Evolutionary conservation across 2,113 vertebrate genomes (phyloP).

Genomic region (Orthonyx spaldingii): DNA sequence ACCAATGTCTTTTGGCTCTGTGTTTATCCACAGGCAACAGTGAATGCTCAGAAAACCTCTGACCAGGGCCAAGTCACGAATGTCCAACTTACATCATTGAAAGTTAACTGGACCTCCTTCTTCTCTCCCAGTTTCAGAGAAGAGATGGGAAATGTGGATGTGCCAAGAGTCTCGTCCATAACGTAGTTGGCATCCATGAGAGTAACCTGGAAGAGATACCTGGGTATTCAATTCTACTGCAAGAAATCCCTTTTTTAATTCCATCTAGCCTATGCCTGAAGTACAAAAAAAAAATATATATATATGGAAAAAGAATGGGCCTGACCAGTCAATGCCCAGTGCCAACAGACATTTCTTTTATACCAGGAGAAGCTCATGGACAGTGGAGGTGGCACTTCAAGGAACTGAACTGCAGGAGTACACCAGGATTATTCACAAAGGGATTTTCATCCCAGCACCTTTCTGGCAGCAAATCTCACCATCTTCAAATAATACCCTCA

Average conservation of each 20-base stretch:
- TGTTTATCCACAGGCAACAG: not conserved
- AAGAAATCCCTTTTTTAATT: not conserved
- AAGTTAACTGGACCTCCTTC: slow-evolving; percentile 79
- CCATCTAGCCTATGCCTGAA: not conserved
- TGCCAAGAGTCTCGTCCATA: slow-evolving; percentile 93
- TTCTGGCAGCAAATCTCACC: not conserved
- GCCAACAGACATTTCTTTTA: not conserved
- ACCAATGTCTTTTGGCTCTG: not conserved
- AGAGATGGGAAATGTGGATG: slow-evolving; percentile 78
- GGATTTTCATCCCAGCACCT: not conserved
- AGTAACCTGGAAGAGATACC: slow-evolving; percentile 77
- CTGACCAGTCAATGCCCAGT: not conserved
- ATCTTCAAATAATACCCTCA: not conserved
- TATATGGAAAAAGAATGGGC: not conserved
- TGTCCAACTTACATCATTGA: slow-evolving; percentile 82
- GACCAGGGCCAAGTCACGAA: not conserved
- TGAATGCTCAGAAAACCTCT: not conserved
- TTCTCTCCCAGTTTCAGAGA: slow-evolving; percentile 83
- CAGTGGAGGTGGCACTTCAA: not conserved
- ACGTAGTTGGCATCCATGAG: slow-evolving; percentile 97
- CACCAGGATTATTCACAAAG: not conserved
- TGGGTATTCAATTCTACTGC: not conserved
- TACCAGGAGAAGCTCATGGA: not conserved
- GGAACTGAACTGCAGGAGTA: not conserved
- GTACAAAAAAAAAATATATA: not conserved